Conservation (phyloP, 2,113 vertebrate genomes). For the Tamias sibiricus region DNA sequence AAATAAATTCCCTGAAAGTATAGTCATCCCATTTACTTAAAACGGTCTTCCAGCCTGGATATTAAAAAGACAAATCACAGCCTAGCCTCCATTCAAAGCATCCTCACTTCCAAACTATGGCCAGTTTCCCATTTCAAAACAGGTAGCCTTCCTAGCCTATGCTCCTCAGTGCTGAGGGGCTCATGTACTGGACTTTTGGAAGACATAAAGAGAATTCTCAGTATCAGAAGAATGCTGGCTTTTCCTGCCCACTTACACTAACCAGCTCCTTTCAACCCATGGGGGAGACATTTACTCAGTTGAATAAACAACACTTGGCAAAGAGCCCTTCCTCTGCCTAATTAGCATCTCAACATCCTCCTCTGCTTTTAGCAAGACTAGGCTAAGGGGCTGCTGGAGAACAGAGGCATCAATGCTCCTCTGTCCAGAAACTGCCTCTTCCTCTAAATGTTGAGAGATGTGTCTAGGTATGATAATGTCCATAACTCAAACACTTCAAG, state of each 20-base stretch:
- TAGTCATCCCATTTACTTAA: not conserved
- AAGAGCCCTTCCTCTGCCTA: constrained; percentile 26
- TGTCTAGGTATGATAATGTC: not conserved
- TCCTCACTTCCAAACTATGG: not conserved
- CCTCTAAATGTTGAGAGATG: not conserved
- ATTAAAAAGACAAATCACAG: constrained; percentile 23
- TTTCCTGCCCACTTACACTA: constrained; percentile 39
- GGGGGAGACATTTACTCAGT: not conserved
- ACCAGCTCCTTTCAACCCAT: constrained; percentile 18
- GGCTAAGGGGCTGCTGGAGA: not conserved
- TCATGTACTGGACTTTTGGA: not conserved
- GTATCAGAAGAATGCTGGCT: not conserved
- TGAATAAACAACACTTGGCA: constrained; percentile 80
- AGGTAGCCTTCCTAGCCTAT: not conserved
- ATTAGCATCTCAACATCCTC: constrained; percentile 71
- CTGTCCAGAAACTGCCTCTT: constrained; percentile 43
- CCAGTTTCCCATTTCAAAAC: not conserved
- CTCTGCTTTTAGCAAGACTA: not conserved
- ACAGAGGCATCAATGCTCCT: constrained; percentile 33
- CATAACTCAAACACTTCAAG: not conserved
- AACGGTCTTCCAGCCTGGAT: not conserved
- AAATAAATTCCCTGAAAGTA: constrained; percentile 20
- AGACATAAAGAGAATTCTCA: not conserved
- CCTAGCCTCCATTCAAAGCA: not conserved
- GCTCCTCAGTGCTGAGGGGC: not conserved